A percentile compares a stretch with the other conserved stretches of the same genome.
Conservation (phyloP, 1,140 invertebrate genomes). For the Zaprionus capensis region DNA sequence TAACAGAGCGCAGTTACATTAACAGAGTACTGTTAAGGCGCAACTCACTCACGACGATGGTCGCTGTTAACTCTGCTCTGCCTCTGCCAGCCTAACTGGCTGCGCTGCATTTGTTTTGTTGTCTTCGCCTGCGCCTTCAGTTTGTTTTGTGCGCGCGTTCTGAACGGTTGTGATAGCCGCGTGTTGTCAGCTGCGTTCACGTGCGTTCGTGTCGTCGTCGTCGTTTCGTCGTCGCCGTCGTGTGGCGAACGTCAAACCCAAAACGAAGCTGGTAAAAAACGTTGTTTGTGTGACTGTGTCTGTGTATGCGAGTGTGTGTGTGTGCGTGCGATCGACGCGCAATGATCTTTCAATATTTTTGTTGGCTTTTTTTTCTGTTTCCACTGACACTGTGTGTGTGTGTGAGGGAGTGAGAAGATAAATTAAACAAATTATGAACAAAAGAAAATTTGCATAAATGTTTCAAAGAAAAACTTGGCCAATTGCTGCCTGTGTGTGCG, state of each 20-base stretch:
- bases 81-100: not conserved
- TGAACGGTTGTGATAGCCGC: slow-evolving; percentile 49
- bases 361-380: slow-evolving; percentile 49
- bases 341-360: slow-evolving; percentile 57
- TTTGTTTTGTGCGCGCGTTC: slow-evolving; percentile 67
- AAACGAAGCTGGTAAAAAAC: slow-evolving; percentile 47
- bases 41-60: slow-evolving; percentile 40
- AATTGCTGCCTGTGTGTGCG: slow-evolving; percentile 18
- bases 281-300: slow-evolving; percentile 22
- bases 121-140: slow-evolving; percentile 33
- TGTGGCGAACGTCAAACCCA: slow-evolving; percentile 40
- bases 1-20: slow-evolving; percentile 30
- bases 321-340: slow-evolving; percentile 37
- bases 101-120: slow-evolving; percentile 28
- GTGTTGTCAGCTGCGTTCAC: slow-evolving; percentile 19
- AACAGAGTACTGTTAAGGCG: slow-evolving; percentile 22
- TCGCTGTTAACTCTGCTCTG: slow-evolving; percentile 14
- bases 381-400: slow-evolving; percentile 9
- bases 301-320: slow-evolving; percentile 10
- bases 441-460: not conserved
- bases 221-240: slow-evolving; percentile 10
- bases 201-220: slow-evolving; percentile 17
- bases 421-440: slow-evolving; percentile 34
- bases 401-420: slow-evolving; percentile 24
- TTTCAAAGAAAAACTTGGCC: slow-evolving; percentile 20